Evolutionary conservation across 2,113 vertebrate genomes (phyloP).

Genomic region (Bujurquina vittata): DNA sequence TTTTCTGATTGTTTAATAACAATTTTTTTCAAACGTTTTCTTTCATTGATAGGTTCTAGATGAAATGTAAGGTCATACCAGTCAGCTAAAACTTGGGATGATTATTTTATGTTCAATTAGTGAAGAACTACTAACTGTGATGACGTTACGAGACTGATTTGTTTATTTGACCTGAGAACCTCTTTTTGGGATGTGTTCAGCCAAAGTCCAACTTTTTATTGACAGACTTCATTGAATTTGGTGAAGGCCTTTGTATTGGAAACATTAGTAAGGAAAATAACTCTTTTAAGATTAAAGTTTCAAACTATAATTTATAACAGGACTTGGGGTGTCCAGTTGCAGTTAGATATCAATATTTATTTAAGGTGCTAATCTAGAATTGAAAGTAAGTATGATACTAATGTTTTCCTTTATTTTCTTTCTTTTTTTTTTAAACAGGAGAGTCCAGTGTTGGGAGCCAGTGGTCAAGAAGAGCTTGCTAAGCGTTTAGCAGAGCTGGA

Average conservation of each 20-base stretch:
- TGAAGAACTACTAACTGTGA: not conserved
- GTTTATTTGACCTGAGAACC: conserved; percentile 51
- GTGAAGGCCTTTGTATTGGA: not conserved
- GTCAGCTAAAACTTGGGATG: not conserved
- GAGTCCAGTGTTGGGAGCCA: conserved; percentile 90
- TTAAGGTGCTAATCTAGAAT: not conserved
- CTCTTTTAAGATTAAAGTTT: not conserved
- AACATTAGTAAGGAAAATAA: not conserved
- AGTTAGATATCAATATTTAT: not conserved
- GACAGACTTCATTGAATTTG: conserved; percentile 50
- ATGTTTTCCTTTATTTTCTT: not conserved
- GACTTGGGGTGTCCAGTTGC: not conserved
- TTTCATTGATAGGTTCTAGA: not conserved
- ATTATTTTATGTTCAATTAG: not conserved
- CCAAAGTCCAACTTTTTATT: conserved; percentile 69
- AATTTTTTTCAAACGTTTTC: not conserved
- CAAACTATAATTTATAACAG: not conserved
- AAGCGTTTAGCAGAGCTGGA: conserved; percentile 93
- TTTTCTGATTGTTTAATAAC: not conserved
- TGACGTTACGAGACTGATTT: conserved; percentile 18
- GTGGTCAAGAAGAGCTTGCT: conserved; percentile 91
- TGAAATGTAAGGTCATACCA: too few relatives aligned
- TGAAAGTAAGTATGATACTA: not conserved
- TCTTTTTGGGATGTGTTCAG: conserved; percentile 23
- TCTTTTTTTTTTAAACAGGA: conserved; percentile 76